Evolutionary conservation across 2,113 vertebrate species (phyloP).

Genomic region (Erinaceus europaeus): DNA sequence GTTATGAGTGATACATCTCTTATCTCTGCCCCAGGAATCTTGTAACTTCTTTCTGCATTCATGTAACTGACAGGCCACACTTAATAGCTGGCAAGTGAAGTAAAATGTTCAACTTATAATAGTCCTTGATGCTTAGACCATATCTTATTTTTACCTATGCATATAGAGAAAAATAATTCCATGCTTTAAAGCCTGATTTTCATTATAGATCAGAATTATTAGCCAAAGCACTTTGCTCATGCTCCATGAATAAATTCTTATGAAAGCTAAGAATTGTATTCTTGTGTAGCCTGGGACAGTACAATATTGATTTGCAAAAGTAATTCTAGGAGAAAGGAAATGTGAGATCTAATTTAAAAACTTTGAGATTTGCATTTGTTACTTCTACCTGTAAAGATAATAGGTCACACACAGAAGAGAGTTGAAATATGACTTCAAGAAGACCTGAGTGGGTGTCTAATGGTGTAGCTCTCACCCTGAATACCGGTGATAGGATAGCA

Average conservation of each 20-base stretch:
- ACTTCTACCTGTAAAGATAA: too few species aligned
- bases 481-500: background rate
- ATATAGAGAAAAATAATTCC: background rate
- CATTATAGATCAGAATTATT: background rate
- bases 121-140: background rate
- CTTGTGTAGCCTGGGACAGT: too few species aligned
- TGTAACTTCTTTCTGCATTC: background rate
- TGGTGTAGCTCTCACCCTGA: background rate
- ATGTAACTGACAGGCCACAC: background rate
- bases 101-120: background rate
- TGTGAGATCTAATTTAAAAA: background rate
- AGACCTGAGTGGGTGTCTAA: background rate
- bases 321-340: background rate
- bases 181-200: background rate
- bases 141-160: background rate
- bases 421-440: accelerated
- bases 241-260: background rate
- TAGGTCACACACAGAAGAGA: background rate
- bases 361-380: background rate
- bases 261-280: background rate
- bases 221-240: background rate
- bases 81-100: background rate
- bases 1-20: too few species aligned
- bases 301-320: background rate
- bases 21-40: background rate